Base-by-base conservation (phyloP, 2,888 invertebrate genomes). In the Proisotoma minuta region DNA sequence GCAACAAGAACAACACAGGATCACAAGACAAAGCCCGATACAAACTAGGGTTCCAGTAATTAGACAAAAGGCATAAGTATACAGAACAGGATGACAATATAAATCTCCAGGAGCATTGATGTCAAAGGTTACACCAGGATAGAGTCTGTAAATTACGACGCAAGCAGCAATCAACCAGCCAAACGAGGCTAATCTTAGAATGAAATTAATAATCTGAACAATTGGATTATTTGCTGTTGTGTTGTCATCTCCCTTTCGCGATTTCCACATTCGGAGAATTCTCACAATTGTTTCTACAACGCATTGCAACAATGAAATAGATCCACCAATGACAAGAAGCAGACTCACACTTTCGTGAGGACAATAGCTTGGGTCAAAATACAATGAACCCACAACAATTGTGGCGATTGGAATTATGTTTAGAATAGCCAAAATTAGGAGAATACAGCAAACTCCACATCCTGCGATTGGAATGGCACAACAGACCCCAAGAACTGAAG, bases 21-120 rank as follows among this genome's bases (percentile, higher is more conserved):
- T 5, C 4, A n/a, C 10, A 15, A n/a, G 4, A 5, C 43, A 15
- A 5, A 43, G 20, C 18, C 43, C 43, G 20, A 43, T 43, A 12
- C 15, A 43, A n/a, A 43, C 20, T 43, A 43, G 20, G 18, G 22
- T 51, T 1, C n/a, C 15, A n/a, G 59, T 59, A 3, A 22, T 39
- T 2, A 39, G 12, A 50, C 59, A 59, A 24, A 59, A 59, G 1
- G 51, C 39, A 18, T 24, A 48, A 12, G 18, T 5, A n/a, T 59
- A 59, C 1, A 59, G 23, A 20, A 40, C 20, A 12, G 49, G 39
- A 10, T 59, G 26, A 26, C 59, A 59, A 27, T 40, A 43, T 18
- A n/a, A 57, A 27, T 43, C 2, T 1, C 51, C 39, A 26, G 3
- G 23, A 23, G 27, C 15, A n/a, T 12, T 20, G 26, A 23, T 24